A percentile compares a stretch with the other conserved stretches of the same genome.
These are phyloP conservation scores for Tanypteryx hageni DNA, from an alignment of 2,888 invertebrate species.

Conservation along the genomic window DNA sequence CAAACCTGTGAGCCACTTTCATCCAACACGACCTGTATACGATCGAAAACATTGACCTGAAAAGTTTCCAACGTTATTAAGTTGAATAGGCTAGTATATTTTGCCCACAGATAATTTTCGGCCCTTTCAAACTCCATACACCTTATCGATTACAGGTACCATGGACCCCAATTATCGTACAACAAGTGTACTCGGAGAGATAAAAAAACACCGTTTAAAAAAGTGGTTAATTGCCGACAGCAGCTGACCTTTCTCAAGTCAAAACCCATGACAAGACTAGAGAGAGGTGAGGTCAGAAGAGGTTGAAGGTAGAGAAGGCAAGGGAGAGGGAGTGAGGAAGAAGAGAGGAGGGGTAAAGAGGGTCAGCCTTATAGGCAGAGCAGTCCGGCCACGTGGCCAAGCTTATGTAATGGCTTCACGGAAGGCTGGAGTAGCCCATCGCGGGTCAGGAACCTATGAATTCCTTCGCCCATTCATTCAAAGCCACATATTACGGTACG, in stretches of 20 bases:
- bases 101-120: too few species aligned
- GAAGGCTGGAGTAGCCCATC: not conserved
- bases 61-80: too few species aligned
- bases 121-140: too few species aligned
- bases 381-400: constrained; percentile 31
- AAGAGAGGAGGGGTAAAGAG: not conserved
- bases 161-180: too few species aligned
- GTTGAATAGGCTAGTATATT: too few species aligned
- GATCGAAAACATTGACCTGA: too few species aligned
- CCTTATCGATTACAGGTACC: too few species aligned
- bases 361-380: not conserved
- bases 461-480: not conserved
- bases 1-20: too few species aligned
- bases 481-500: too few species aligned
- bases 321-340: not conserved
- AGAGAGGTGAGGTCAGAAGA: constrained; percentile 20
- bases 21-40: too few species aligned
- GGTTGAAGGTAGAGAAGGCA: not conserved
- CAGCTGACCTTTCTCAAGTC: constrained; percentile 55
- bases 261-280: constrained; percentile 4
- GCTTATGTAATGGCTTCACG: constrained; percentile 36
- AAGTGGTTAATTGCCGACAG: constrained; percentile 32
- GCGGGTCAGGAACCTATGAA: constrained; percentile 2
- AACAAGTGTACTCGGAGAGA: too few species aligned
- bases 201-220: not conserved